Evolutionary conservation across 2,113 vertebrate species (phyloP).

Genomic region (Nibea coibor): DNA sequence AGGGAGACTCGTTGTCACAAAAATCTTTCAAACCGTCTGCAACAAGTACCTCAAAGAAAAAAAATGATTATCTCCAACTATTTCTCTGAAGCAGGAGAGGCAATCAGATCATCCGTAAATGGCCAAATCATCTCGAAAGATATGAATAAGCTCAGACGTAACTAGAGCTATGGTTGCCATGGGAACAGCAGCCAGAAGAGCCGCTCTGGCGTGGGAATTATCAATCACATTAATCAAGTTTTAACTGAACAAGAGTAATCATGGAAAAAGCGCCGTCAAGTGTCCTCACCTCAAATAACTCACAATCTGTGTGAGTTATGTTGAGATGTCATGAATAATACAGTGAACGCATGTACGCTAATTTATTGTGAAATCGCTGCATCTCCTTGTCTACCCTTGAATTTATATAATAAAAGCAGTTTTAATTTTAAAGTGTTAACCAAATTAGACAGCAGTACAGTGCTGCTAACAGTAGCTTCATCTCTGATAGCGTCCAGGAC

Average conservation of each 20-base stretch:
- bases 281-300: background rate
- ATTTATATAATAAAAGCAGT: too few species aligned
- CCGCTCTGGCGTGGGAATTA: slow-evolving; percentile 30
- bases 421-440: too few species aligned
- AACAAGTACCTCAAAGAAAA: slow-evolving; percentile 8
- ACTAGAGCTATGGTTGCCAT: slow-evolving; percentile 58
- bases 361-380: too few species aligned
- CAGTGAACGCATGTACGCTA: background rate
- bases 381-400: too few species aligned
- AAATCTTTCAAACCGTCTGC: too few species aligned
- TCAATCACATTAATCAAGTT: slow-evolving; percentile 59
- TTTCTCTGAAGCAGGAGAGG: background rate
- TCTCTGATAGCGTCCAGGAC: too few species aligned
- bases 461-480: too few species aligned
- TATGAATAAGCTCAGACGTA: slow-evolving; percentile 45
- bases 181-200: slow-evolving; percentile 47
- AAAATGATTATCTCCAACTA: background rate
- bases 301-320: background rate
- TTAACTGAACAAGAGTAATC: slow-evolving; percentile 36
- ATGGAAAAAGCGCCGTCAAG: slow-evolving; percentile 15
- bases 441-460: too few species aligned
- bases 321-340: background rate
- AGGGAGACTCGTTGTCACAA: background rate
- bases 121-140: slow-evolving; percentile 40
- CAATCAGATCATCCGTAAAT: slow-evolving; percentile 11